Evolutionary conservation across 2,797 vertebrate species (phyloP), one percentile per base, ranked within the genome.

Genomic region (Myripristis murdjan): DNA sequence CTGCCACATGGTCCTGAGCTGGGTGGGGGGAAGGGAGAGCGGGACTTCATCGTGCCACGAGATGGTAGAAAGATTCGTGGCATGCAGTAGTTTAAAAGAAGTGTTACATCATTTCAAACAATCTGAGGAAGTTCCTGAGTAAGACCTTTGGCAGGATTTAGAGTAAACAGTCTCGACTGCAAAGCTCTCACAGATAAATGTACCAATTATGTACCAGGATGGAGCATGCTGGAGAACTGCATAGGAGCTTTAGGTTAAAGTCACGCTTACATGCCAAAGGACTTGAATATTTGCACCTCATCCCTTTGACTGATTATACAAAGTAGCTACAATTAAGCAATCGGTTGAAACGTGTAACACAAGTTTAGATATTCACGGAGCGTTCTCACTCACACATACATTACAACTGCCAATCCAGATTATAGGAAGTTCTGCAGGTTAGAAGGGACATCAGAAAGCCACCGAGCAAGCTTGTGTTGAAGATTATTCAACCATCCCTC

Each of bases 121-220:
- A 75, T 74, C 52, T 70, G 72, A 73, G n/a, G 71, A 75, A 81
- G 73, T 93, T 92, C 91, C 93, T 94, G 93, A 94, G 92, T 89
- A 70, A 86, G 81, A 90, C 85, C 86, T 89, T 91, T 90, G 91
- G 91, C 87, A 89, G 88, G 88, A 90, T 86, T 90, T 75, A 22
- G 60, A 75, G 85, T 90, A 91, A 92, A 91, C 88, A 61, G 81
- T 83, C 54, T 88, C 33, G 24, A 66, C 58, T 39, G 69, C 68
- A 75, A 66, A 70, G 76, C 70, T 72, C 70, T 79, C 61, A 39
- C 67, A 68, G 64, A 61, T 74, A n/a, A 22, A 57, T 55, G 41
- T 46, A 69, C 20, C 31, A 60, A 61, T 35, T 56, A 68, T 65
- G 58, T 61, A 81, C 60, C 76, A 78, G 73, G 46, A 72, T 71